Percentiles rank a stretch among this genome's conserved stretches.
Conservation (phyloP, 2,888 invertebrate species). For the Galerucella calmariensis region DNA sequence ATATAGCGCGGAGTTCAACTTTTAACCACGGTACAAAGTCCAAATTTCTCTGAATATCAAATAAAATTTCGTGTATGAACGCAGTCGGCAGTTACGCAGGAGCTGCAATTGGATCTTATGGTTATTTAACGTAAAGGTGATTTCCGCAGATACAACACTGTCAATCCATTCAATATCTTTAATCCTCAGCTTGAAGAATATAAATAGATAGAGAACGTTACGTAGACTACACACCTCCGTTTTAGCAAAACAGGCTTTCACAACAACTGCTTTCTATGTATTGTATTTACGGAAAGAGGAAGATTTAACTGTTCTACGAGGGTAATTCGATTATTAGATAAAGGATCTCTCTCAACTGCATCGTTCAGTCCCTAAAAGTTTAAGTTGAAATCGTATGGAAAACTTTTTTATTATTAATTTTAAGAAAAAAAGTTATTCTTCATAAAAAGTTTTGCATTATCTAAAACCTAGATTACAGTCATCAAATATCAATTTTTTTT, state of each 20-base stretch:
- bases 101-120: conserved; percentile 7
- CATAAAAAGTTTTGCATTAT: too few relatives aligned
- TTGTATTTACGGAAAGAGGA: neutral
- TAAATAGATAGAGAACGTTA: conserved; percentile 21
- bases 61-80: neutral
- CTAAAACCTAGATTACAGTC: too few relatives aligned
- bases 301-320: neutral
- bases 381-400: too few relatives aligned
- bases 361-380: too few relatives aligned
- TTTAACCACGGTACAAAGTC: conserved; percentile 50
- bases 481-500: too few relatives aligned
- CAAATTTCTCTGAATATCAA: conserved; percentile 43
- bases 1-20: conserved; percentile 39
- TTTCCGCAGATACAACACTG: neutral
- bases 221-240: conserved; percentile 32
- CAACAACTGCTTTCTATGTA: conserved; percentile 8
- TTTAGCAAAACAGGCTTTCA: conserved; percentile 21
- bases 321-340: neutral
- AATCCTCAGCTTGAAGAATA: conserved; percentile 10
- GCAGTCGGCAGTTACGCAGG: neutral
- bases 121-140: neutral
- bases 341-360: neutral
- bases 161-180: conserved; percentile 6
- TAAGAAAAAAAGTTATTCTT: too few relatives aligned
- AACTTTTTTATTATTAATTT: too few relatives aligned